Evolutionary conservation across 1,140 invertebrate species (phyloP).

Genomic region (Anastatus disparis): DNA sequence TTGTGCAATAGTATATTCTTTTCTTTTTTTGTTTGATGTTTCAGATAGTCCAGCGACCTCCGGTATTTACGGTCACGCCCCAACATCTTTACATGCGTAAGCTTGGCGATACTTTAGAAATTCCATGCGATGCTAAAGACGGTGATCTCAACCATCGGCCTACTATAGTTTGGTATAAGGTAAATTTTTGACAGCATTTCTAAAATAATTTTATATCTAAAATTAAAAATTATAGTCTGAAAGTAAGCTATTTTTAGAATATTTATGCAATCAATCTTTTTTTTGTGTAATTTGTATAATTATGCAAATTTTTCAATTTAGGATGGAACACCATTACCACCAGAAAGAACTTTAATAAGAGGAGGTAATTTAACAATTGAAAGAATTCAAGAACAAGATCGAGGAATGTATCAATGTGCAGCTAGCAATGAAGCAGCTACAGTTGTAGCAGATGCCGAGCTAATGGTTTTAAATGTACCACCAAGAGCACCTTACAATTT

Average conservation of each 20-base stretch:
- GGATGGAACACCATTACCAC: conserved; percentile 78
- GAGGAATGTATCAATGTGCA: conserved; percentile 91
- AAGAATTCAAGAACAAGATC: conserved; percentile 84
- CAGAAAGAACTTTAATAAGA: conserved; percentile 75
- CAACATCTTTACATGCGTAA: conserved; percentile 84
- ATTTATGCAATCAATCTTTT: not conserved
- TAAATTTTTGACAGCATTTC: too few species aligned
- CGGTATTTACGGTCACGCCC: conserved; percentile 79
- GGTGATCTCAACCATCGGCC: conserved; percentile 80
- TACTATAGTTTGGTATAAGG: conserved; percentile 87
- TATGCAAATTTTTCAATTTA: conserved; percentile 55
- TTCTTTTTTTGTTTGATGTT: not conserved
- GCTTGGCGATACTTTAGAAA: conserved; percentile 81
- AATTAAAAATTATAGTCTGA: too few species aligned
- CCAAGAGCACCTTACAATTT: conserved; percentile 93
- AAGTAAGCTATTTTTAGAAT: too few species aligned
- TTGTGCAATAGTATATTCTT: too few species aligned
- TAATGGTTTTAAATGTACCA: conserved; percentile 87
- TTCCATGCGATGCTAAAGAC: conserved; percentile 85
- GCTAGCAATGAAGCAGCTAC: conserved; percentile 93
- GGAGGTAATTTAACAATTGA: conserved; percentile 90
- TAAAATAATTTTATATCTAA: too few species aligned
- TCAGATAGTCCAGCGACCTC: conserved; percentile 84
- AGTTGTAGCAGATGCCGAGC: conserved; percentile 84
- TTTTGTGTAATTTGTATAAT: too few species aligned